Percentiles rank a stretch among this genome's conserved stretches.
Conservation (phyloP, 2,113 vertebrate genomes). For the Mormoops blainvillei region DNA sequence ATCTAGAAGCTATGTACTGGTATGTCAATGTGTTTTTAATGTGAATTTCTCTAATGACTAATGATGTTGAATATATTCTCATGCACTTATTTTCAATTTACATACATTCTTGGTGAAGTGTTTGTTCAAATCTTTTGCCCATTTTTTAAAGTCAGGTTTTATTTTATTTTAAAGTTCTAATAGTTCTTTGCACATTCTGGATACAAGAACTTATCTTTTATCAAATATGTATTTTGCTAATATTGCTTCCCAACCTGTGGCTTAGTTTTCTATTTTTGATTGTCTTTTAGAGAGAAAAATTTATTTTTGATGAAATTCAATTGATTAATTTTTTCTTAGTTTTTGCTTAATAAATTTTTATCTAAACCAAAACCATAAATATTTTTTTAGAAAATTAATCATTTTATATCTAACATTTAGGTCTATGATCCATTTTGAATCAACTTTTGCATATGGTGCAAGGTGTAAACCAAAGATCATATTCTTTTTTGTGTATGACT, state of each 20-base stretch:
- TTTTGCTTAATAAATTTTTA: not conserved
- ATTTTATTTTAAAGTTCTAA: not conserved
- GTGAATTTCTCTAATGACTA: not conserved
- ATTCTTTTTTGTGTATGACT: not conserved
- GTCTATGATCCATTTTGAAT: not conserved
- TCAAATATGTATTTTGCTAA: not conserved
- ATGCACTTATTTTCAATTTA: not conserved
- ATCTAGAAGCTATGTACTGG: not conserved
- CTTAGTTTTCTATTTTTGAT: not conserved
- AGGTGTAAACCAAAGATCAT: not conserved
- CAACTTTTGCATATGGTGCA: not conserved
- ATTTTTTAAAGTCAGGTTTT: not conserved
- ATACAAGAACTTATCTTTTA: not conserved
- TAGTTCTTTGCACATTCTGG: not conserved
- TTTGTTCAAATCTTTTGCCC: not conserved
- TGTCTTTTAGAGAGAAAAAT: not conserved
- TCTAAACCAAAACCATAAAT: not conserved
- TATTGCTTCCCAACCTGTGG: not conserved
- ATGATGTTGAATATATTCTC: not conserved
- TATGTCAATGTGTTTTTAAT: not conserved
- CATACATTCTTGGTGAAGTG: not conserved
- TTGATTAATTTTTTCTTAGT: not conserved
- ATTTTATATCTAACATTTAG: not conserved
- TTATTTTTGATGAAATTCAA: not conserved
- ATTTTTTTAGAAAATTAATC: not conserved